Conservation (phyloP, 1,140 invertebrate genomes). For the Drosophila pectinifera region DNA sequence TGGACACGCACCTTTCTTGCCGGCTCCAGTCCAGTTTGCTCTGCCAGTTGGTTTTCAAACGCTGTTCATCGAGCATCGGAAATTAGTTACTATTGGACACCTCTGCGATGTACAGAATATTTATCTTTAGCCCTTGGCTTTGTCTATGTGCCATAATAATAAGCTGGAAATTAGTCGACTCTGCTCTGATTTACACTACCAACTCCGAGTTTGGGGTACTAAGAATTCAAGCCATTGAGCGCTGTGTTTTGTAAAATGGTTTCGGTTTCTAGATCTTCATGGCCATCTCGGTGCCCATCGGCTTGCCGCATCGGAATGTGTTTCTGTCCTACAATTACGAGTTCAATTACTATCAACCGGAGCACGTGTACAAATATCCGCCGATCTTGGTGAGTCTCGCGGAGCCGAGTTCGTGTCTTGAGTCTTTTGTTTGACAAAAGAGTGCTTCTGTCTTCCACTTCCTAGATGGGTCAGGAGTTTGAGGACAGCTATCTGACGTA, state of each 20-base stretch:
- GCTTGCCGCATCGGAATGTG: slow-evolving; percentile 89
- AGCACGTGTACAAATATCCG: slow-evolving; percentile 70
- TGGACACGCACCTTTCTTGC: slow-evolving; percentile 40
- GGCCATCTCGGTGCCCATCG: slow-evolving; percentile 89
- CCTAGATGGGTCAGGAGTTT: slow-evolving; percentile 60
- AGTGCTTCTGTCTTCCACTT: not conserved
- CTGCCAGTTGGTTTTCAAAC: slow-evolving; percentile 26
- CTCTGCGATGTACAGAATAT: slow-evolving; percentile 5
- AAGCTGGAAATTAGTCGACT: not conserved
- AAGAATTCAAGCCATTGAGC: not conserved
- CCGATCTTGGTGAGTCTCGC: slow-evolving; percentile 63
- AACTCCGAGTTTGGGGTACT: slow-evolving; percentile 48
- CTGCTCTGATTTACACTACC: slow-evolving; percentile 28
- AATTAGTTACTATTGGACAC: slow-evolving; percentile 4
- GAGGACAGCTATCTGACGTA: slow-evolving; percentile 65
- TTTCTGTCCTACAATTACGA: slow-evolving; percentile 92
- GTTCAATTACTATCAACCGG: slow-evolving; percentile 87
- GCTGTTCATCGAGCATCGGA: slow-evolving; percentile 20
- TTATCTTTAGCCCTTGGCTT: slow-evolving; percentile 7
- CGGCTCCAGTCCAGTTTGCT: not conserved
- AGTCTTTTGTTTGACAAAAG: slow-evolving; percentile 15
- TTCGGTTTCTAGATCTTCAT: slow-evolving; percentile 86
- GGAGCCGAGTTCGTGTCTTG: not conserved
- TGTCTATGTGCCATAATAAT: slow-evolving; percentile 21
- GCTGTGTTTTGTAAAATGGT: not conserved